A percentile compares a stretch with the other conserved stretches of the same genome.
Conservation (phyloP, 2,113 vertebrate genomes). For the Charadrius vociferus region DNA sequence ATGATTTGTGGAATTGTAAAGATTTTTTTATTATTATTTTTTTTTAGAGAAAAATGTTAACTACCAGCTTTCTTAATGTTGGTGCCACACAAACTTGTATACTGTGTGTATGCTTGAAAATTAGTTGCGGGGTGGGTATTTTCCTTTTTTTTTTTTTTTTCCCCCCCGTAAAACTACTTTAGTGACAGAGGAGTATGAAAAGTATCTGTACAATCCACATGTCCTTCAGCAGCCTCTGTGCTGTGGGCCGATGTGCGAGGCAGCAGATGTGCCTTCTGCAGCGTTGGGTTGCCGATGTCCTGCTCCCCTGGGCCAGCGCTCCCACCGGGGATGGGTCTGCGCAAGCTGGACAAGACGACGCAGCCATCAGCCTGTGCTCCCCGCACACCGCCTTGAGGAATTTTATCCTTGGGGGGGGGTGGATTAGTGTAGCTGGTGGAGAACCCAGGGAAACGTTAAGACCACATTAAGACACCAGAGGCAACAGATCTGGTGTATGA, state of each 20-base stretch:
- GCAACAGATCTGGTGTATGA: neutral
- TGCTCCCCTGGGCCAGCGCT: neutral
- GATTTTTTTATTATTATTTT: neutral
- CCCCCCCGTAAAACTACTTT: neutral
- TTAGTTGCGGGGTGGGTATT: rapidly evolving
- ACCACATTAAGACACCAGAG: rapidly evolving
- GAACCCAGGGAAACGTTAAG: rapidly evolving
- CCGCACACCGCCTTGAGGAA: rapidly evolving
- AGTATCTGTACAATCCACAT: neutral
- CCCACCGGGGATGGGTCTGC: neutral
- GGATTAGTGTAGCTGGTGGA: neutral
- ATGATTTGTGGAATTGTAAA: neutral
- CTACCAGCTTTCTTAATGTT: neutral
- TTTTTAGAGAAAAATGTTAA: neutral
- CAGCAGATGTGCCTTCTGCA: too few species aligned
- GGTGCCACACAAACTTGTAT: neutral
- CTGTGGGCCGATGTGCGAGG: neutral
- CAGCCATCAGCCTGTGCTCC: rapidly evolving
- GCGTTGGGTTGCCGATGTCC: rapidly evolving
- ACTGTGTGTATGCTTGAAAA: neutral
- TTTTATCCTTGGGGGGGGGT: rapidly evolving
- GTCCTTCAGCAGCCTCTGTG: rapidly evolving
- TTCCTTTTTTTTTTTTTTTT: neutral
- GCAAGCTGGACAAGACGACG: rapidly evolving
- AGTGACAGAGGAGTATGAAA: neutral